A percentile compares a stretch with the other conserved stretches of the same genome.
Evolutionary conservation across 2,113 vertebrate species (phyloP).

Genomic region (Elephantulus edwardii): DNA sequence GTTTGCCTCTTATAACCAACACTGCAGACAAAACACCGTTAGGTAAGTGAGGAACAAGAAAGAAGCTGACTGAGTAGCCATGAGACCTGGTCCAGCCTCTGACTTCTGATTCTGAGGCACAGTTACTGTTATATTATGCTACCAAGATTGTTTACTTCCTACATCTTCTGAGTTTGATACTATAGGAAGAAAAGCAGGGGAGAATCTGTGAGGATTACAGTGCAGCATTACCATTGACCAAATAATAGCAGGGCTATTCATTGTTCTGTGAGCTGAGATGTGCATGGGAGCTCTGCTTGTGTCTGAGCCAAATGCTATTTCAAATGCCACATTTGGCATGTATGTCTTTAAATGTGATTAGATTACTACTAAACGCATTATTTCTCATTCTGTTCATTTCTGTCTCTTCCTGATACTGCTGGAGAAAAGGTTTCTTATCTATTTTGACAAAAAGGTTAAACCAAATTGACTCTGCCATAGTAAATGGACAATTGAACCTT

Average conservation of each 20-base stretch:
- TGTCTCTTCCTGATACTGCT: not conserved
- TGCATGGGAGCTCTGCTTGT: no score
- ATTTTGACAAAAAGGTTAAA: conserved; percentile 44
- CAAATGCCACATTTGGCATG: not conserved
- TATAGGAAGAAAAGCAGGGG: not conserved
- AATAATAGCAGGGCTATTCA: not conserved
- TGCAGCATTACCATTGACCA: not conserved
- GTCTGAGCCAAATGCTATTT: not conserved
- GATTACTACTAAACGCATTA: conserved; percentile 36
- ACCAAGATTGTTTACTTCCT: not conserved
- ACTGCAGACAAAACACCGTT: not conserved
- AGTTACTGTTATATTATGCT: not conserved
- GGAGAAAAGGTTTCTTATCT: conserved; percentile 23
- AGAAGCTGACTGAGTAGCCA: not conserved
- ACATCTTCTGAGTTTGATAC: not conserved
- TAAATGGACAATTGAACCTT: conserved; percentile 5
- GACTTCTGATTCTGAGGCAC: not conserved
- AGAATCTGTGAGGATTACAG: not conserved
- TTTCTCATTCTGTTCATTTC: conserved; percentile 46
- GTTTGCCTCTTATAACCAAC: conserved; percentile 10
- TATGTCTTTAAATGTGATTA: conserved; percentile 27
- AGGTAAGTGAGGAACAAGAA: not conserved
- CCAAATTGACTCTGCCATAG: conserved; percentile 7
- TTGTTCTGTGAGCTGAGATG: not conserved
- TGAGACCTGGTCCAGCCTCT: not conserved